A percentile compares a stretch with the other conserved stretches of the same genome.
Evolutionary conservation across 2,888 invertebrate genomes (phyloP).

Genomic region (Ophion ventricosus): DNA sequence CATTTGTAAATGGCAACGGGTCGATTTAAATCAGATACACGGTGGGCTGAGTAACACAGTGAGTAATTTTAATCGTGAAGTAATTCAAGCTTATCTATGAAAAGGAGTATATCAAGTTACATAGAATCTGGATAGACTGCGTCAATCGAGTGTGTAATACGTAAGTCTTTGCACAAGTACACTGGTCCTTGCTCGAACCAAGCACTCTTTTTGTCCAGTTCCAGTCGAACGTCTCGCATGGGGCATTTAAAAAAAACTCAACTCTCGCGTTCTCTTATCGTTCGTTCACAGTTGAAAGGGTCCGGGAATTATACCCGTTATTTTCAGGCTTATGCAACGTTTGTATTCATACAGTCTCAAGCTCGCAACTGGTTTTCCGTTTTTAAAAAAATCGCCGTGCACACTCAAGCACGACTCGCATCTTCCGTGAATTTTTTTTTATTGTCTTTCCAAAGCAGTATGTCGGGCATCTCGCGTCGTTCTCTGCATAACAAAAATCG

Average conservation of each 20-base stretch:
- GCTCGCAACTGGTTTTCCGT: constrained; percentile 35
- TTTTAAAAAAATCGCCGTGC: not conserved
- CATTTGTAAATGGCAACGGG: constrained; percentile 13
- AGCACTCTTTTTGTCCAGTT: constrained; percentile 34
- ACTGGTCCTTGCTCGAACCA: constrained; percentile 46
- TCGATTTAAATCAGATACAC: constrained; percentile 19
- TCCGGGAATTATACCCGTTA: constrained; percentile 50
- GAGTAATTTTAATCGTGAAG: constrained; percentile 26
- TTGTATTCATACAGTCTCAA: constrained; percentile 21
- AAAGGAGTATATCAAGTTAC: not conserved
- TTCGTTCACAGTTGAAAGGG: constrained; percentile 60
- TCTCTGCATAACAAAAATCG: too few relatives aligned
- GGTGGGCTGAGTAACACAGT: constrained; percentile 45
- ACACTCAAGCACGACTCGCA: not conserved
- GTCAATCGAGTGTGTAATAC: not conserved
- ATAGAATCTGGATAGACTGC: not conserved
- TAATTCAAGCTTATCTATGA: constrained; percentile 2
- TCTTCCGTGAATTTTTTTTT: not conserved
- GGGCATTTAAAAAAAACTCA: not conserved
- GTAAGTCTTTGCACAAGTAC: constrained; percentile 39
- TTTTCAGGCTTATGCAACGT: constrained; percentile 52
- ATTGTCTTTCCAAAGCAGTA: not conserved
- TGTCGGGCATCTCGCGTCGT: not conserved
- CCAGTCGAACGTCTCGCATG: constrained; percentile 6
- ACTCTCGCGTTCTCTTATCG: constrained; percentile 56